Base-by-base conservation (phyloP, 2,888 invertebrate genomes). In the Coenonympha arcania region DNA sequence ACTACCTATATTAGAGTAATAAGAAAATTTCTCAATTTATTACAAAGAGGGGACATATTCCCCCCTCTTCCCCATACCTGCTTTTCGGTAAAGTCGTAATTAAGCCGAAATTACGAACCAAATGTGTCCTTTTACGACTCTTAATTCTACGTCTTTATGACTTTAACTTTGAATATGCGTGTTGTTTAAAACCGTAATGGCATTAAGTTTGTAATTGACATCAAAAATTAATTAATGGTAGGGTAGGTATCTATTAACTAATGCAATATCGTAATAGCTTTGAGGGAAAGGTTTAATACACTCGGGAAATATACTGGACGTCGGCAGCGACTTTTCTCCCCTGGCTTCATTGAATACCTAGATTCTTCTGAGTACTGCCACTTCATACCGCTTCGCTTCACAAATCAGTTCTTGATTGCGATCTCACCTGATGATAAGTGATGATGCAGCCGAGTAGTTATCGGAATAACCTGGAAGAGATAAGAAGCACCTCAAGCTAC, bases 1-100 rank as follows among this genome's bases (percentile, higher is more conserved):
- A 64, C 69, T 68, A 69, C 73, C 71, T 69, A 81, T 81, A 80
- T 80, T 79, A 80, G 76, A 76, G 76, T 80, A 83, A 84, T 84
- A 83, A 77, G 82, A 80, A 84, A 82, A 83, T 82, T 81, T 77
- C 75, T 73, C 64, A 76, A 79, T 73, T 80, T 81, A 83, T 84
- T 80, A 73, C 69, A 66, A 62, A 79, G 68, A 70, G 80, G 63
- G 63, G 62, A 70, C 83, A 80, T 82, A 80, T 81, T 15, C 31
- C 16, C 43, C 31, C 9, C 11, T 3, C 31, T 26, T 34, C 18
- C 3, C 22, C 19, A n/a, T 36, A 56, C 50, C 58, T 54, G 51
- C 48, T 45, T 40, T 50, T 57, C 59, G 54, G 56, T 60, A 58
- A 51, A 54, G 43, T 49, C 36, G 52, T 55, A 48, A 55, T 55